These are phyloP conservation scores for Chaetogeoica ovagalla DNA, from an alignment of 2,888 invertebrate genomes.

Conservation along the genomic window DNA sequence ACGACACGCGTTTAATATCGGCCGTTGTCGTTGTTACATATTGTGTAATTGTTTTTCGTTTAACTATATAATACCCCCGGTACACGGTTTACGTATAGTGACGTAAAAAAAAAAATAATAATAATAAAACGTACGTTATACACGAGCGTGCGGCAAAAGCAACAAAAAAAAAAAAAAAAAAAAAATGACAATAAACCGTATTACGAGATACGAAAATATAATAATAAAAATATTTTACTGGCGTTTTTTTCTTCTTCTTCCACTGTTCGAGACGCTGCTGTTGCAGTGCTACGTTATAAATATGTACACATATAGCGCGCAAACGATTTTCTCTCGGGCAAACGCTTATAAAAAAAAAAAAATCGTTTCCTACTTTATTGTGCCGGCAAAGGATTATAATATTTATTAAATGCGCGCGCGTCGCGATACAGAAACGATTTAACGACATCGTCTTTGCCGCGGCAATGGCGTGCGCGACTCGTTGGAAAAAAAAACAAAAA, in stretches of 20 bases:
- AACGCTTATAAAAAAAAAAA: not conserved
- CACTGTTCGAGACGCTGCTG: no score
- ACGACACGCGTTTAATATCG: no score
- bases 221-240: not conserved
- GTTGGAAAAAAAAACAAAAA: not conserved
- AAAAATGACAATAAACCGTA: not conserved
- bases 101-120: not conserved
- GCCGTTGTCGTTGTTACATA: not conserved
- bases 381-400: not conserved
- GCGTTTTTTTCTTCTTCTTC: not conserved
- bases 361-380: not conserved
- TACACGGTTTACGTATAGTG: not conserved
- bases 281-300: no score
- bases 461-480: not conserved
- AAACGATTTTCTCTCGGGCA: not conserved
- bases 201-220: conserved; percentile 10
- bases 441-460: not conserved
- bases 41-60: not conserved
- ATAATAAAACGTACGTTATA: not conserved
- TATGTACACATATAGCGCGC: not conserved
- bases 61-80: not conserved
- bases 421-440: conserved; percentile 5
- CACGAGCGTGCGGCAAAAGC: not conserved
- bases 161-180: not conserved
- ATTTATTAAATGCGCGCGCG: not conserved